Percentiles rank a stretch among this genome's conserved stretches.
These are phyloP conservation scores for Callopanchax toddi DNA, from an alignment of 2,113 vertebrate genomes.

Conservation along the genomic window DNA sequence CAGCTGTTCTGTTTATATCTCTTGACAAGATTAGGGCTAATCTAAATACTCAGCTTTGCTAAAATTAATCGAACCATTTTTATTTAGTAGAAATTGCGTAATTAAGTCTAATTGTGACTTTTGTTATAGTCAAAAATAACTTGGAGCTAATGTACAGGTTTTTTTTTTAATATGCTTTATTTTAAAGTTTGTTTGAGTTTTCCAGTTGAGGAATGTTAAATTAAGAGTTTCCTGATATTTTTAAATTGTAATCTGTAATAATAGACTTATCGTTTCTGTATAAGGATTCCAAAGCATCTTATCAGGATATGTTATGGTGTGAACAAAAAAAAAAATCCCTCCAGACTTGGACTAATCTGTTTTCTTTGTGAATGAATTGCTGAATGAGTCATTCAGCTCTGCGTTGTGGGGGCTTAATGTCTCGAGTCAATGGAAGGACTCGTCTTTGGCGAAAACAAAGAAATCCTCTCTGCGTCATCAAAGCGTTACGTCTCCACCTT, in stretches of 20 bases:
- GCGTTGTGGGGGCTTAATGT: background rate
- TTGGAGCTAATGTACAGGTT: background rate
- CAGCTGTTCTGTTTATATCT: background rate
- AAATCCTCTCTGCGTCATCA: conserved; percentile 35
- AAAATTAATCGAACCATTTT: too few relatives aligned
- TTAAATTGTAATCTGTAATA: too few relatives aligned
- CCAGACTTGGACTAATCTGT: background rate
- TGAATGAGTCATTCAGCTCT: conserved; percentile 23
- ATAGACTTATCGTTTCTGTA: too few relatives aligned
- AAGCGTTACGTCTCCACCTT: background rate
- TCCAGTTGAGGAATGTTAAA: background rate
- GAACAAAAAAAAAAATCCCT: background rate
- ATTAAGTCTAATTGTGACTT: too few relatives aligned
- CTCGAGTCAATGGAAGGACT: conserved; percentile 32
- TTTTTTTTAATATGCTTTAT: too few relatives aligned
- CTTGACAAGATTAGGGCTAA: background rate
- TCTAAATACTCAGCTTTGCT: background rate
- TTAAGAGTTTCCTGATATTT: too few relatives aligned
- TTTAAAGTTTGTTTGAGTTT: too few relatives aligned
- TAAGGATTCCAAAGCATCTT: background rate
- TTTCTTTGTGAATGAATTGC: conserved; percentile 11
- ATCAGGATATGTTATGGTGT: background rate
- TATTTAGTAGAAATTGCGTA: too few relatives aligned
- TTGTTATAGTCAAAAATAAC: background rate
- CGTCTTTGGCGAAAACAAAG: background rate